Base-by-base conservation (phyloP, 2,797 vertebrate species). In the Sphenodon punctatus region DNA sequence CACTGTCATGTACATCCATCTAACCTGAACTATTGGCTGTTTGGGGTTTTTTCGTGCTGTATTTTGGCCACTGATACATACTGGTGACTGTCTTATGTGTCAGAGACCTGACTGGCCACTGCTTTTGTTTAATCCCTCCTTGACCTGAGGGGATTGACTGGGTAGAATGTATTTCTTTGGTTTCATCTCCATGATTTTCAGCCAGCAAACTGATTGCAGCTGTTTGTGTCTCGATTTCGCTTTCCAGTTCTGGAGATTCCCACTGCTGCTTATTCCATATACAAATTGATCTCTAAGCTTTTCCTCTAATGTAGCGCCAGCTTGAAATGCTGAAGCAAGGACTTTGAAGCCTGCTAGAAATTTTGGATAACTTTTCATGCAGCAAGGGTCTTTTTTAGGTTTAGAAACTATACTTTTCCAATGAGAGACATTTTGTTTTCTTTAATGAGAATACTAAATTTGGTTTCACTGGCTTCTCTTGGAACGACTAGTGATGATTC, bases 161-260 rank as follows among this genome's bases (percentile, higher is more conserved):
- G 25, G n/a, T n/a, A n/a, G n/a, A n/a, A n/a, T n/a, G 58, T 85
- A 2, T 46, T 77, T 79, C 46, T 6, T 74, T 19, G 61, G 71
- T 61, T 78, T 70, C 60, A 72, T 72, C 48, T 71, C 16, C 27
- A n/a, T 41, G 42, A 30, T 80, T 82, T 78, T 80, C 56, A 76
- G 64, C 32, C 46, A 82, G 36, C 5, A 83, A 77, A 75, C 65
- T 77, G n/a, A 20, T 53, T 66, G 53, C 5, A 22, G 12, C 0
- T 2, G 7, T 55, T 89, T 78, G n/a, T 71, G 48, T 12, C 3
- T 10, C 53, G 3, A 77, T 89, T 89, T 8, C 36, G 34, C n/a
- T n/a, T n/a, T n/a, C n/a, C n/a, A n/a, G n/a, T n/a, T n/a, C n/a
- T n/a, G n/a, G n/a, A n/a, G n/a, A n/a, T n/a, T n/a, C n/a, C n/a